Evolutionary conservation across 37 sponge, comb jelly and placozoan genomes (phyloP), one percentile per base, ranked within the genome.

Genomic region (Aplysina aerophoba): DNA sequence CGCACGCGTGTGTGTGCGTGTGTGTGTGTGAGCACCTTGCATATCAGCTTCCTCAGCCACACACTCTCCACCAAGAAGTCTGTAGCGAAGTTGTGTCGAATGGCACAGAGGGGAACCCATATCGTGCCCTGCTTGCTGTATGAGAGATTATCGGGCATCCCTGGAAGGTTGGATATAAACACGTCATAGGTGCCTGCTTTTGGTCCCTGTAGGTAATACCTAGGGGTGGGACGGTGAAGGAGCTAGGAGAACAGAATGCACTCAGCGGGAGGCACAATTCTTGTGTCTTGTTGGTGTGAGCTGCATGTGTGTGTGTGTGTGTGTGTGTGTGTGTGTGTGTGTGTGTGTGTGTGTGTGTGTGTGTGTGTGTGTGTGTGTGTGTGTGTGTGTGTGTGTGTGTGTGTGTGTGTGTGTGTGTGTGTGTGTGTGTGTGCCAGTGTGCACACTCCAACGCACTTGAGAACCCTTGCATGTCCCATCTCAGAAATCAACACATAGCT

Each of bases 141-240:
- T 39, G 89, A 84, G 75, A 95, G 87, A 61, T 95, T 95, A 78
- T 95, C 96, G 37, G 96, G 96, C 13, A 86, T 55, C 6, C 93
- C 91, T 0, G 93, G 96, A 0, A 95, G 91, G 55, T 92, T 92
- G 39, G 88, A 79, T 28, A 77, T 62, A 74, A 95, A 92, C 14
- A 87, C 66, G 28, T 95, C 96, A 64, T 64, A 58, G 15, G 77
- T 72, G 0, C 96, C 96, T 25, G 87, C 88, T 50, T 90, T 87
- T 1, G 83, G 82, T 0, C 87, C 87, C 60, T 61, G 79, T 33
- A 87, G 22, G 68, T 84, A 83, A 50, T 87, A 87, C 75, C 87
- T 88, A 44, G 50, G 50, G 50, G 50, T 3, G 50, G 50, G 8
- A 3, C 8, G 50, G 50, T 44, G 50, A 44, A 44, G 50, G 50